A percentile compares a stretch with the other conserved stretches of the same genome.
Evolutionary conservation across 2,797 vertebrate genomes (phyloP).

Genomic region (Centroberyx gerrardi): DNA sequence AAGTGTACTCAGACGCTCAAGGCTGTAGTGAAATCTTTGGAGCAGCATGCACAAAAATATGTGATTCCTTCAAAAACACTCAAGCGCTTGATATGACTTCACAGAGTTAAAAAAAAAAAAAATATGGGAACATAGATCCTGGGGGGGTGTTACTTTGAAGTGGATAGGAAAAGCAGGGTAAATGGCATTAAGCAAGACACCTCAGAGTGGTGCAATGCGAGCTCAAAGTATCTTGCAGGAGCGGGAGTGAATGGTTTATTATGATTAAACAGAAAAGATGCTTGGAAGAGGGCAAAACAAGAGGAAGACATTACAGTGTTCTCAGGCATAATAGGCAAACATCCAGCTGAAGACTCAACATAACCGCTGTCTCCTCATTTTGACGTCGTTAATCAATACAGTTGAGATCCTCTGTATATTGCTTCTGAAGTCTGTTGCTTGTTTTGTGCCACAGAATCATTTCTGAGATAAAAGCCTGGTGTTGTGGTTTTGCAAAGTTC

Average conservation of each 20-base stretch:
- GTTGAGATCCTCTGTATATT: constrained; percentile 26
- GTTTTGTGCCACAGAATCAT: constrained; percentile 26
- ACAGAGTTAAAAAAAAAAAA: background rate
- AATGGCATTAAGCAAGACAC: constrained; percentile 2
- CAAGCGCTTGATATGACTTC: background rate
- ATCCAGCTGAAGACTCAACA: background rate
- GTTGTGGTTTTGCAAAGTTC: constrained; percentile 33
- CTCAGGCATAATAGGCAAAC: constrained; percentile 6
- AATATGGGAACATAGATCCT: background rate
- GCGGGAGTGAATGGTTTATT: background rate
- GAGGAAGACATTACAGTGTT: background rate
- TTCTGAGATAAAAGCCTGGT: constrained; percentile 7
- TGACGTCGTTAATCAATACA: constrained; percentile 45
- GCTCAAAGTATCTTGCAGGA: background rate
- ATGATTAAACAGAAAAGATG: background rate
- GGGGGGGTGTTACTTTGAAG: background rate
- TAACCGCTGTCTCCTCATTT: background rate
- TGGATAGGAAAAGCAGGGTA: background rate
- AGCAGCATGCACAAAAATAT: background rate
- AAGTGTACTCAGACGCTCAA: background rate
- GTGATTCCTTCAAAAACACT: background rate
- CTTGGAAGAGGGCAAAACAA: background rate
- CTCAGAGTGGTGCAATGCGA: background rate
- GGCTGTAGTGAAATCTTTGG: background rate
- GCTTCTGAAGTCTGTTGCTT: constrained; percentile 29